A percentile compares a stretch with the other conserved stretches of the same genome.
phyloP scores from a whole-genome alignment of 2,113 vertebrate species.

The Oxyura jamaicensis region DNA sequence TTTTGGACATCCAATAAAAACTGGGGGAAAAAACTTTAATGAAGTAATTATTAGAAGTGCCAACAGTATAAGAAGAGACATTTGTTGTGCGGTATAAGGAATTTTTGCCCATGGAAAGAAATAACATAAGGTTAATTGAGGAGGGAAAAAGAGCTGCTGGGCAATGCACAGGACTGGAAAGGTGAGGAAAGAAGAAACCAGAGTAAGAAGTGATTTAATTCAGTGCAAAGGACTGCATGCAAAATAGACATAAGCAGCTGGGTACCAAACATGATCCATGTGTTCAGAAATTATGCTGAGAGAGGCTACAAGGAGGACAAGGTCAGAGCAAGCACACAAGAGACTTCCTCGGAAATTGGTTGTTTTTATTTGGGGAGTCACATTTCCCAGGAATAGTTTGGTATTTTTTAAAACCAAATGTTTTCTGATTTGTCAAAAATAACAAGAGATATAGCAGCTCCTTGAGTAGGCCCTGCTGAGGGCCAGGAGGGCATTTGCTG shows the following conservation, averaged over 20 bases:
- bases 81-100: neutral
- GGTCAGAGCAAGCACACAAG: neutral
- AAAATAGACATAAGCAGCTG: neutral
- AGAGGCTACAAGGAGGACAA: neutral
- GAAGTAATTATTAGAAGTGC: constrained; percentile 41
- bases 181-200: neutral
- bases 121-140: constrained; percentile 58
- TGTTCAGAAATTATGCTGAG: neutral
- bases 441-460: neutral
- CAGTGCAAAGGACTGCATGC: neutral
- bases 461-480: accelerated
- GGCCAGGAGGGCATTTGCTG: neutral
- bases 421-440: neutral
- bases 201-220: neutral
- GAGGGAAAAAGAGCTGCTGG: neutral
- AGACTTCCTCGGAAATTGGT: neutral
- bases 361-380: accelerated
- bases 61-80: neutral
- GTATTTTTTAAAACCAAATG: neutral
- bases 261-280: accelerated
- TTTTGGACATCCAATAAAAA: constrained; percentile 4
- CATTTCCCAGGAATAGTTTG: neutral
- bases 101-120: constrained; percentile 41
- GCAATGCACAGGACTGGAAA: neutral
- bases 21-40: neutral